Evolutionary conservation across 92 coral and sea anemone species (phyloP), one percentile per base, ranked within the genome.

Genomic region (Plumapathes pennacea): DNA sequence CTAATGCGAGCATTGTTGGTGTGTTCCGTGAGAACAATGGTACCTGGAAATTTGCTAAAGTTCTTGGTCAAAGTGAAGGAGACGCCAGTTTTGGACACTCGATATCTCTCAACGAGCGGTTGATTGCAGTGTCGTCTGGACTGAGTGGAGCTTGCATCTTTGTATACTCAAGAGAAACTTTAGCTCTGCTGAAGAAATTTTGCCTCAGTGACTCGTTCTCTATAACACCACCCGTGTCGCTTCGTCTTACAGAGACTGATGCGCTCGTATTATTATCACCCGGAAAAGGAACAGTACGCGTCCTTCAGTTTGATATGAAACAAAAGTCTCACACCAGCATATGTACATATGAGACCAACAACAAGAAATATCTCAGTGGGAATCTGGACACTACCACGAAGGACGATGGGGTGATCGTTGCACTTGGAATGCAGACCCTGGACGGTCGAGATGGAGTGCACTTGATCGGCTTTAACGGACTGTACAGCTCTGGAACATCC

Each of bases 381-480:
- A 11, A 9, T n/a, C 48, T 64, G 8, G 89, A 82, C 51, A 60
- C 61, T 3, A 60, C 57, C 45, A 25, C 70, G 44, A 76, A 84
- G 18, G 69, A 82, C 45, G 77, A 58, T 18, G 81, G 81, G 31
- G 69, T 36, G 4, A 50, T 94, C 38, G 81, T 58, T 28, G 96
- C 82, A 1, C 72, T 94, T 20, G 99, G 99, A 0, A 81, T 94
- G 81, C 83, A 72, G 43, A 80, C 89, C 20, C 25, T 53, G 17
- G 32, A 40, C 6, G 96, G 94, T 13, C 96, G 81, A 1, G 99
- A 94, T 27, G 99, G 99, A 0, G 86, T 76, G 21, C 77, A 81
- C 23, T 81, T 94, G 18, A 42, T 79, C 8, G 83, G 88, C 11
- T 81, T 83, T 23, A 28, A 76, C 37, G 89, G 90, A 5, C 36